Base-by-base conservation (phyloP, 2,797 vertebrate genomes). In the Danio aesculapii region DNA sequence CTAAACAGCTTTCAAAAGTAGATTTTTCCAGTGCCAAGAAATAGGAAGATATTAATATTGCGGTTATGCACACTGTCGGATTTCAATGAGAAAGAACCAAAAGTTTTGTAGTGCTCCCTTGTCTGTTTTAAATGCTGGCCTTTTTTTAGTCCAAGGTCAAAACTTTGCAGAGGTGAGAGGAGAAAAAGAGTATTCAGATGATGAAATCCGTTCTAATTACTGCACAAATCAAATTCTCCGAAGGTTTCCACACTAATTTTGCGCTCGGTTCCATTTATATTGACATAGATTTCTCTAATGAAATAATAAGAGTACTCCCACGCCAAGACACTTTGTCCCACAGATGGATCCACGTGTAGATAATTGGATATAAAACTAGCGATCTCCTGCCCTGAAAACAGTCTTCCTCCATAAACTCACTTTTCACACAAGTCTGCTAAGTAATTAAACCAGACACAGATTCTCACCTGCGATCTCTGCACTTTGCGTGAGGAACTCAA, bases 131-230 rank as follows among this genome's bases (percentile, higher is more conserved):
- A 79, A 82, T 17, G 61, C 49, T 49, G 44, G 68, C 43, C 84
- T 80, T 81, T 75, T 85, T 77, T 62, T 83, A 85, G 81, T 82
- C 77, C 84, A 85, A 85, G 84, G 84, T 85, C 81, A 85, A 77
- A 77, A 82, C 70, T 62, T 76, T 61, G 74, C n/a, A 72, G 84
- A 81, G 81, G 84, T 81, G 84, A 80, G 81, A 17, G 79, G 86
- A 77, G 82, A 85, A 85, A 84, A 84, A 30, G 30, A 90, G 87
- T 83, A 70, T 86, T 83, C 81, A 83, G 85, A 90, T 87, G 86
- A 92, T 89, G 88, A 88, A 87, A 89, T 85, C 81, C 79, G 88
- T 90, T 92, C 92, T 93, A 93, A 93, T 94, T 94, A 93, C 82
- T 91, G 81, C 79, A 85, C 63, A 62, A 46, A 71, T 87, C 14